Conservation (phyloP, 2,797 vertebrate genomes). For the Hippopotamyrus pictus region DNA sequence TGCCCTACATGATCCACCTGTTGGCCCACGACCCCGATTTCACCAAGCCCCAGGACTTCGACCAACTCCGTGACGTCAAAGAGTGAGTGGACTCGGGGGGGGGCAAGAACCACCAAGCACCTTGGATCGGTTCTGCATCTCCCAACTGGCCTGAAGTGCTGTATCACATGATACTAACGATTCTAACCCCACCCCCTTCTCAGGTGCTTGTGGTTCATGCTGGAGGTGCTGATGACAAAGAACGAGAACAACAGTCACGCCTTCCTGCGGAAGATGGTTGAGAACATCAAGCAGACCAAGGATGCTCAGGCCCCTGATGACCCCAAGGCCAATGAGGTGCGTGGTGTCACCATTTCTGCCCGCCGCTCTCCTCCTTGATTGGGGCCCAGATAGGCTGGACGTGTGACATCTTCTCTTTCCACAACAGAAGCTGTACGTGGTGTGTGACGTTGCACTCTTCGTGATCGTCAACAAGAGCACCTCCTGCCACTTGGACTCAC, state of each 20-base stretch:
- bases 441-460: slow-evolving; percentile 93
- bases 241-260: slow-evolving; percentile 99
- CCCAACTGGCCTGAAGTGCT: background rate
- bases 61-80: slow-evolving; percentile 96
- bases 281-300: slow-evolving; percentile 95
- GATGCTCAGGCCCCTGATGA: slow-evolving; percentile 95
- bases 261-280: slow-evolving; percentile 96
- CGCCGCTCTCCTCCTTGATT: background rate
- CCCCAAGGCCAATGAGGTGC: slow-evolving; percentile 88
- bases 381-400: background rate
- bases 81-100: slow-evolving; percentile 71
- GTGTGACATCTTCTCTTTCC: background rate
- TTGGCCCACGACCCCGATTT: slow-evolving; percentile 97
- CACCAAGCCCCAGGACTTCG: slow-evolving; percentile 94
- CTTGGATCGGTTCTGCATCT: background rate
- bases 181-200: background rate
- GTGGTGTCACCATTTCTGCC: background rate
- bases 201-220: slow-evolving; percentile 99
- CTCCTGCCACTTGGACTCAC: slow-evolving; percentile 86
- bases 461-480: slow-evolving; percentile 98
- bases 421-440: slow-evolving; percentile 90
- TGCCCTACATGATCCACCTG: slow-evolving; percentile 96
- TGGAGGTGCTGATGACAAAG: slow-evolving; percentile 98
- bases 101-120: background rate
- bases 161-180: background rate